Evolutionary conservation across 2,888 invertebrate genomes (phyloP).

Genomic region (Hybos culiciformis): DNA sequence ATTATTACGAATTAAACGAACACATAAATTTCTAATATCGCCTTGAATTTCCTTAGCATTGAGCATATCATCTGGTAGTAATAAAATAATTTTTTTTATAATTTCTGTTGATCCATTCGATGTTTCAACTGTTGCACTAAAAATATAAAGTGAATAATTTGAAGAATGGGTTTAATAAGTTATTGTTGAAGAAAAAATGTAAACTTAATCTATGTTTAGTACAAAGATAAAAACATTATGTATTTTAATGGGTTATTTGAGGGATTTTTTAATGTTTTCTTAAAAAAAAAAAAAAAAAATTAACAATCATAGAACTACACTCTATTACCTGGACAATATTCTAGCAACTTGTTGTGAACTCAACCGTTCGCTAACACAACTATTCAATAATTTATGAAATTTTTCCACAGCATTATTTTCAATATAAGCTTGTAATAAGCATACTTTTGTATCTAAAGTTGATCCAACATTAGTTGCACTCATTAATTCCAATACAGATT

Average conservation of each 20-base stretch:
- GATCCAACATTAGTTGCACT: slow-evolving; percentile 39
- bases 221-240: no score
- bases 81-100: slow-evolving; percentile 21
- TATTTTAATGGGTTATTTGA: no score
- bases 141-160: not conserved
- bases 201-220: no score
- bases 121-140: slow-evolving; percentile 5
- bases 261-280: no score
- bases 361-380: slow-evolving; percentile 10
- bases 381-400: slow-evolving; percentile 19
- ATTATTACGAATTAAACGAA: slow-evolving; percentile 40
- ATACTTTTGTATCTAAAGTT: slow-evolving; percentile 39
- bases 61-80: slow-evolving; percentile 23
- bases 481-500: slow-evolving; percentile 44
- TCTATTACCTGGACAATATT: not conserved
- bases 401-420: slow-evolving; percentile 35
- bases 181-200: no score
- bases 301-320: no score
- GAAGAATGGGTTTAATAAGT: not conserved
- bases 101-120: slow-evolving; percentile 9
- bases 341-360: no score
- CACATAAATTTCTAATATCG: slow-evolving; percentile 33
- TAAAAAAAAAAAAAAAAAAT: no score
- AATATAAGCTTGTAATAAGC: slow-evolving; percentile 39
- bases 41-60: slow-evolving; percentile 22